These are phyloP conservation scores for Hydractinia echinata DNA, from an alignment of 30 jellyfish, hydroid and myxozoan species.

Conservation along the genomic window DNA sequence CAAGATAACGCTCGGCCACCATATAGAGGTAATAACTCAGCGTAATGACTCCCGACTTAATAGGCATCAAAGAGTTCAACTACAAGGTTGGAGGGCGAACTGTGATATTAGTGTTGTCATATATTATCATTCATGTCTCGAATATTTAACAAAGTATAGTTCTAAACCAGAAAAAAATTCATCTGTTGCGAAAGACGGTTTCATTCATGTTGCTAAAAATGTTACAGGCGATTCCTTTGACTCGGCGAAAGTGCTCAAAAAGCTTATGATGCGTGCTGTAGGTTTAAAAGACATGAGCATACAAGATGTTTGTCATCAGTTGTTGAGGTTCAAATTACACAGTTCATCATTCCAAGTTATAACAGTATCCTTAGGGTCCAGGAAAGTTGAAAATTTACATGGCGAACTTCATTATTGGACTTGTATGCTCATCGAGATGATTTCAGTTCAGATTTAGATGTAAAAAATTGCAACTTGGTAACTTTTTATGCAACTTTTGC, in stretches of 20 bases:
- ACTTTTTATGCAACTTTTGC: conserved; percentile 20
- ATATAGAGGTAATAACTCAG: too few species aligned
- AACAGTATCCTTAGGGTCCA: conserved; percentile 1
- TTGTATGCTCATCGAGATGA: not conserved
- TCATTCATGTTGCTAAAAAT: not conserved
- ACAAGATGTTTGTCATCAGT: not conserved
- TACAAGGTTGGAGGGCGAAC: too few species aligned
- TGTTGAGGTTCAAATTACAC: not conserved
- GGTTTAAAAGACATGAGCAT: not conserved
- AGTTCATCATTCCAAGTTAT: not conserved
- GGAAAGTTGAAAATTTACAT: not conserved
- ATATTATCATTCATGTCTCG: too few species aligned
- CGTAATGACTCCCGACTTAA: too few species aligned
- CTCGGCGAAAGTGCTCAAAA: not conserved
- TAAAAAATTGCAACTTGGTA: conserved; percentile 21
- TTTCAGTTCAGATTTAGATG: not conserved
- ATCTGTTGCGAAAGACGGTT: not conserved
- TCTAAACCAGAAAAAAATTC: conserved; percentile 14
- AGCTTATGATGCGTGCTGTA: not conserved
- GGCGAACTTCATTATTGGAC: not conserved
- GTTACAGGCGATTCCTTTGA: not conserved
- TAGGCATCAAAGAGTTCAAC: too few species aligned
- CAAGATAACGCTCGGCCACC: too few species aligned
- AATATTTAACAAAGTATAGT: conserved; percentile 35
- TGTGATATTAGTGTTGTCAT: too few species aligned